These are phyloP conservation scores for Lipophrys pholis DNA, from an alignment of 2,113 vertebrate genomes.

Conservation along the genomic window DNA sequence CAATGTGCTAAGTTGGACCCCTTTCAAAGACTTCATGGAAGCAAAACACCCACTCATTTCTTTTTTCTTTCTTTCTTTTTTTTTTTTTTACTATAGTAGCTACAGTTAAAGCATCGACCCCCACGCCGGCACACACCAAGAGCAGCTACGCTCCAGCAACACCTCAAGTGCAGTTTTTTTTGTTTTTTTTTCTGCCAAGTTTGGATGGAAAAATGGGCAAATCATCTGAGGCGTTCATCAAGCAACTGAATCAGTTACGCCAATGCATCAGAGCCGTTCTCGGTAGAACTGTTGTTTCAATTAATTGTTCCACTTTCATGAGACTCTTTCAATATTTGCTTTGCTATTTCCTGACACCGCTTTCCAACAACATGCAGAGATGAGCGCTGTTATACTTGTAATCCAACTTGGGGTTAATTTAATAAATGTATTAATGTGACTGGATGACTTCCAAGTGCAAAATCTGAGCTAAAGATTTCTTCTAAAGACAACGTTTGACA, in stretches of 20 bases:
- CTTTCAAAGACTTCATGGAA: conserved; percentile 30
- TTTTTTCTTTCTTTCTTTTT: conserved; percentile 25
- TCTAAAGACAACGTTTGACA: neutral
- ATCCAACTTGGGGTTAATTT: too few relatives aligned
- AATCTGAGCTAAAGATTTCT: too few relatives aligned
- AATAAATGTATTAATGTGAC: too few relatives aligned
- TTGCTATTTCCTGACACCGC: neutral
- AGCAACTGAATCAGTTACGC: too few relatives aligned
- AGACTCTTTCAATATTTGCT: conserved; percentile 10
- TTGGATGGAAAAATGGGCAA: conserved; percentile 13
- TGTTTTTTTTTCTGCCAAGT: too few relatives aligned
- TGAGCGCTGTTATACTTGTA: neutral
- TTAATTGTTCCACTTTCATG: neutral
- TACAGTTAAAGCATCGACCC: conserved; percentile 32
- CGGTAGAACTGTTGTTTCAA: conserved; percentile 1
- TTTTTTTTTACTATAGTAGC: conserved; percentile 38
- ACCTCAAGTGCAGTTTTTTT: neutral
- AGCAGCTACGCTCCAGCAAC: conserved; percentile 17
- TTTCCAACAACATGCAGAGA: neutral
- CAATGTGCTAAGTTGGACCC: conserved; percentile 4
- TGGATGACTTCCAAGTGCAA: too few relatives aligned
- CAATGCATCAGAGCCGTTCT: neutral
- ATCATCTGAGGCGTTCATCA: neutral
- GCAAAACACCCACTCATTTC: conserved; percentile 26
- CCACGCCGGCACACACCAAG: conserved; percentile 13